phyloP scores from a whole-genome alignment of 2,113 vertebrate species.

The Synodontis membranacea region DNA sequence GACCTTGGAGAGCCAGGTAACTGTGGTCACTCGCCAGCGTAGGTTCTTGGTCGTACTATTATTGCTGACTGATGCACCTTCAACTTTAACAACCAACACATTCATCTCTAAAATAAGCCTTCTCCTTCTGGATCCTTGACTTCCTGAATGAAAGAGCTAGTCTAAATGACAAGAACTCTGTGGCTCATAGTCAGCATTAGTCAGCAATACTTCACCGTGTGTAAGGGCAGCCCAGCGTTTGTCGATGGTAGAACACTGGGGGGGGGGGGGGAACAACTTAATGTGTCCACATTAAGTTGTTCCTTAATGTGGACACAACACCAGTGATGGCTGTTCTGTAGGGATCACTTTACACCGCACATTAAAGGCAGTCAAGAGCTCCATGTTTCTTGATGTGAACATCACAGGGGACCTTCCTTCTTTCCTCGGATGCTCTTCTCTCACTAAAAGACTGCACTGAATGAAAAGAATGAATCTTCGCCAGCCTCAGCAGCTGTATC shows the following conservation, averaged over 20 bases:
- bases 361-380: neutral
- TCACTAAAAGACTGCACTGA: neutral
- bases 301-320: neutral
- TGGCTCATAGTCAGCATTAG: too few species aligned
- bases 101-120: neutral
- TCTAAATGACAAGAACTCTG: neutral
- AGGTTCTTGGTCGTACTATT: neutral
- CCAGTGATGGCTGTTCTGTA: neutral
- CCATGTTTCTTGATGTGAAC: neutral
- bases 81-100: neutral
- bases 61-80: neutral
- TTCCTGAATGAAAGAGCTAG: neutral
- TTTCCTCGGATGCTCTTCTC: neutral
- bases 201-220: too few species aligned
- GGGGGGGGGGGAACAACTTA: neutral
- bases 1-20: neutral
- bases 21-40: neutral
- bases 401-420: neutral
- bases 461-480: neutral
- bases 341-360: neutral
- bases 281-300: too few species aligned
- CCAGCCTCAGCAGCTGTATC: neutral
- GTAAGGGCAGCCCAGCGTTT: neutral
- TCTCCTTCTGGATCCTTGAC: neutral
- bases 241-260: neutral